phyloP scores from a whole-genome alignment of 1,140 invertebrate genomes.

The Leptinotarsa undecemlineata region DNA sequence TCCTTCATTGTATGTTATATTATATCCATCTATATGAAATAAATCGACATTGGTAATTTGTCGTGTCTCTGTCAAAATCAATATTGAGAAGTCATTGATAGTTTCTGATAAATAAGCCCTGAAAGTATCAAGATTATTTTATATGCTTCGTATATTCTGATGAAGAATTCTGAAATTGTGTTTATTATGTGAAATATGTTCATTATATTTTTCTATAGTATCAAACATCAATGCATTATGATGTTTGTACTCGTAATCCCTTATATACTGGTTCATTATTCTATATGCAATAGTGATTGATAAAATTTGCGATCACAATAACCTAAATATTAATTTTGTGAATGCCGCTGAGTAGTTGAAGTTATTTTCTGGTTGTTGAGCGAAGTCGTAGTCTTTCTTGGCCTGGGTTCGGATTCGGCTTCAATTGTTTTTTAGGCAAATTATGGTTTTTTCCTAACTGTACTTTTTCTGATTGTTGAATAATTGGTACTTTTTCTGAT shows the following conservation, averaged over 20 bases:
- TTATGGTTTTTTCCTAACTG: slow-evolving; percentile 11
- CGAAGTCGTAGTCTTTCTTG: slow-evolving; percentile 15
- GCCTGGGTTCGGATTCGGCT: slow-evolving; percentile 10
- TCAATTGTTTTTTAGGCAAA: neutral
- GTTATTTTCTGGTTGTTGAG: slow-evolving; percentile 16
- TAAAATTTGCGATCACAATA: slow-evolving; percentile 4
- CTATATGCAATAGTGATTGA: neutral
- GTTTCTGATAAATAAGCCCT: neutral
- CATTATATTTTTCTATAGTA: neutral
- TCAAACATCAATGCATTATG: neutral
- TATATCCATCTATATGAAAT: slow-evolving; percentile 15
- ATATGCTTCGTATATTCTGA: neutral
- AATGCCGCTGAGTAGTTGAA: neutral
- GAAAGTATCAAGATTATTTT: neutral
- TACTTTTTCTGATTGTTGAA: slow-evolving; percentile 5
- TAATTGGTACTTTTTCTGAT: slow-evolving; percentile 1
- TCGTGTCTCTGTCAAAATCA: slow-evolving; percentile 1
- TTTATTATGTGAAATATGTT: slow-evolving; percentile 6
- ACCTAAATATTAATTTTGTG: slow-evolving; percentile 1
- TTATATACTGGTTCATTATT: neutral
- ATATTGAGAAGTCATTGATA: neutral
- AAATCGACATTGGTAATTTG: slow-evolving; percentile 7
- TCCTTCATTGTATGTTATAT: slow-evolving; percentile 15
- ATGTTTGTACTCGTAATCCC: slow-evolving; percentile 9
- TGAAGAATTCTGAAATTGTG: slow-evolving; percentile 3